These are phyloP conservation scores for Andrena chrysosceles DNA, from an alignment of 2,888 invertebrate species.

Conservation along the genomic window DNA sequence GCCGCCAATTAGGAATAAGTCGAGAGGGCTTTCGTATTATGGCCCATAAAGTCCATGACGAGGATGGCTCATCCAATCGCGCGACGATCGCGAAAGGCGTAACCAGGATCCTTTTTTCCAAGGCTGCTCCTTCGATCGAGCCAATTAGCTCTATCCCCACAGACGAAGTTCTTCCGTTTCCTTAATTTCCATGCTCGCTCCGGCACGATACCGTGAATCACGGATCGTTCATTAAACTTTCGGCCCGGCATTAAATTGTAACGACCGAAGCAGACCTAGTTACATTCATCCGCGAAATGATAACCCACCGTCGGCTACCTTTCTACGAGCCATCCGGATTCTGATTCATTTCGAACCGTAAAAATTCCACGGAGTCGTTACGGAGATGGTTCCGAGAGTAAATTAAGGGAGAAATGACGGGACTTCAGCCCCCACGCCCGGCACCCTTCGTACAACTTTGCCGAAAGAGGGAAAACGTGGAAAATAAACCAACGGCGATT, in stretches of 20 bases:
- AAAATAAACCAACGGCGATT: constrained; percentile 2
- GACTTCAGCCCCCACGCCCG: background rate
- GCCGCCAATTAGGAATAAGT: constrained; percentile 69
- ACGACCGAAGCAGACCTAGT: background rate
- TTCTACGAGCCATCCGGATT: background rate
- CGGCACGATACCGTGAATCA: constrained; percentile 12
- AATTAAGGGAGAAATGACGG: constrained; percentile 15
- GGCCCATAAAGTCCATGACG: constrained; percentile 19
- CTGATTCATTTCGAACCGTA: background rate
- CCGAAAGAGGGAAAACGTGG: background rate
- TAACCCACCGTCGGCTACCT: background rate
- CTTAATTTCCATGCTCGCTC: constrained; percentile 2
- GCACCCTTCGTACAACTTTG: background rate
- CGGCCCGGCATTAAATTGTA: background rate
- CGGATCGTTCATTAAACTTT: constrained; percentile 17
- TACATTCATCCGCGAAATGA: background rate
- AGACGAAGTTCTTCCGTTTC: background rate
- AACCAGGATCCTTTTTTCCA: background rate
- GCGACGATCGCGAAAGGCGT: background rate
- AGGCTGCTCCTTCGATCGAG: constrained; percentile 8
- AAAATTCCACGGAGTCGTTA: constrained; percentile 4
- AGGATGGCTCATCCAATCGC: background rate
- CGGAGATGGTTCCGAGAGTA: background rate
- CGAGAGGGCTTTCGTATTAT: constrained; percentile 46
- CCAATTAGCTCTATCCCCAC: background rate